A percentile compares a stretch with the other conserved stretches of the same genome.
Conservation (phyloP, 2,888 invertebrate species). For the Lasioglossum malachurum region DNA sequence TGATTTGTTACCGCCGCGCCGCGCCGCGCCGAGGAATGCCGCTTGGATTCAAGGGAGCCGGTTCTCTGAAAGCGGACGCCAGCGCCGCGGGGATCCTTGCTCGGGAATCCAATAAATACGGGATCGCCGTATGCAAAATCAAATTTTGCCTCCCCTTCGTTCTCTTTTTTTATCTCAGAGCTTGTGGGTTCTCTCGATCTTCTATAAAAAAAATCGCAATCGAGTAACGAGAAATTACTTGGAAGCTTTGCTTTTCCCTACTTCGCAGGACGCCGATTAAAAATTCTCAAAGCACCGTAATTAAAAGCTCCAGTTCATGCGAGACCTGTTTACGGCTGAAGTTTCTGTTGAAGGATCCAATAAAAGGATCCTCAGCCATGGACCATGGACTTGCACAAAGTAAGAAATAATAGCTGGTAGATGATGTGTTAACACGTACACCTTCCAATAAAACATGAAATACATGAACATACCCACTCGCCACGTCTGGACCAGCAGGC, state of each 20-base stretch:
- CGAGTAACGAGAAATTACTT: background rate
- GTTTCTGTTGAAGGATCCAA: background rate
- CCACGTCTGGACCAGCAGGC: constrained; percentile 26
- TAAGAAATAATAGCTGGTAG: background rate
- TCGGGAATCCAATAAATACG: constrained; percentile 2
- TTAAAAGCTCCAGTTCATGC: too few species aligned
- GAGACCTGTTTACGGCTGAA: too few species aligned
- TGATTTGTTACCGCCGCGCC: constrained; percentile 41
- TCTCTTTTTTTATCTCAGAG: background rate
- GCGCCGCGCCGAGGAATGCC: constrained; percentile 37
- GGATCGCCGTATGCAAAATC: background rate
- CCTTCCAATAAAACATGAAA: background rate
- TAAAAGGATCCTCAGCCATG: background rate
- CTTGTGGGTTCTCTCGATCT: background rate
- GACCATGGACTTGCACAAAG: background rate
- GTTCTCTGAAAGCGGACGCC: constrained; percentile 41
- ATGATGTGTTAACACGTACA: background rate
- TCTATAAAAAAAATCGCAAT: background rate
- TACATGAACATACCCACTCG: constrained; percentile 32
- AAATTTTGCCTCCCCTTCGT: background rate
- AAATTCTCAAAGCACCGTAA: background rate
- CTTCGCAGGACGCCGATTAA: background rate
- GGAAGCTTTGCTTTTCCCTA: background rate
- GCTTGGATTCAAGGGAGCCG: constrained; percentile 41
- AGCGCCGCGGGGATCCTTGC: constrained; percentile 4